A percentile compares a stretch with the other conserved stretches of the same genome.
phyloP scores from a whole-genome alignment of 2,797 vertebrate species.

The Gymnopithys bicolor region DNA sequence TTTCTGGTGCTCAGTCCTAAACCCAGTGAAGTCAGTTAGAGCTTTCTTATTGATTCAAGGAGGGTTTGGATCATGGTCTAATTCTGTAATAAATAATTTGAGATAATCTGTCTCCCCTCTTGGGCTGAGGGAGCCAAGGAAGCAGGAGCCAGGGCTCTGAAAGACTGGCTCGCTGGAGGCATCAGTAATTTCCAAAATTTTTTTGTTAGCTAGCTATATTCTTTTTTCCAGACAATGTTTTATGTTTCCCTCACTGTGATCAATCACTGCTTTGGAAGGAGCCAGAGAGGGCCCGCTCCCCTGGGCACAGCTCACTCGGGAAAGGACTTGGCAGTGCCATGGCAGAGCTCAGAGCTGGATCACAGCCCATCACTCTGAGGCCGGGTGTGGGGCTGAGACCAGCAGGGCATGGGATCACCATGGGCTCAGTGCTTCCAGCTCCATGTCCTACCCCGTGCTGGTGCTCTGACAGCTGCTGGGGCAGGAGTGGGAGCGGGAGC shows the following conservation, averaged over 20 bases:
- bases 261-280: slow-evolving; percentile 32
- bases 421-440: accelerated
- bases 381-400: not conserved
- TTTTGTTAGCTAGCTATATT: slow-evolving; percentile 1
- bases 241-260: not conserved
- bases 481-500: not conserved
- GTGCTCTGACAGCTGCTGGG: not conserved
- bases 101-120: slow-evolving; percentile 17
- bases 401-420: accelerated
- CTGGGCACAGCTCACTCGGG: not conserved
- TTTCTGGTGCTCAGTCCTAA: not conserved
- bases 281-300: not conserved
- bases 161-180: slow-evolving; percentile 23
- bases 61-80: slow-evolving; percentile 16
- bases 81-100: slow-evolving; percentile 44
- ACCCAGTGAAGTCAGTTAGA: not conserved
- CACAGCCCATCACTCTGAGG: not conserved
- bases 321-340: not conserved
- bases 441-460: accelerated
- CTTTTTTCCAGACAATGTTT: not conserved
- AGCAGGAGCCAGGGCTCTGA: slow-evolving; percentile 41
- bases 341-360: not conserved
- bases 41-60: slow-evolving; percentile 7
- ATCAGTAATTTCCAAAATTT: slow-evolving; percentile 50
- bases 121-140: not conserved